Base-by-base conservation (phyloP, 1,140 invertebrate genomes). In the Drosophila truncata region DNA sequence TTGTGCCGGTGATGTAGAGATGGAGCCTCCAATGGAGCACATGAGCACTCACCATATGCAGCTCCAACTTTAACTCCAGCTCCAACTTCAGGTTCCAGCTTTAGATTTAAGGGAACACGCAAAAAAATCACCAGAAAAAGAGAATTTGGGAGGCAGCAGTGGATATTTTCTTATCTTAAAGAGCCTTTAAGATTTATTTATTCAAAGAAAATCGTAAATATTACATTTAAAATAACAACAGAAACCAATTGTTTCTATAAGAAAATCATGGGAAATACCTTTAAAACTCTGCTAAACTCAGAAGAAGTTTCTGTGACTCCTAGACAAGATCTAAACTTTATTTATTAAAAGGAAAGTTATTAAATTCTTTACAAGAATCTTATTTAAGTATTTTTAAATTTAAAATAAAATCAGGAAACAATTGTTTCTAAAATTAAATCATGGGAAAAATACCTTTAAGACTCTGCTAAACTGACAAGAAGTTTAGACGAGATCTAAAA, bases 1-100 rank as follows among this genome's bases (percentile, higher is more conserved):
- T 91, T 91, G 84, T 80, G 80, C 85, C 72, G 84, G 91, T 91
- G 90, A 91, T 91, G 90, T 91, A 90, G 90, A 85, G 82, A 84
- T 76, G 81, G 61, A 61, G 81, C 62, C 75, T 78, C 75, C 74
- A 77, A 46, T 59, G 60, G 61, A 77, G 73, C 71, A 65, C 66
- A 72, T 60, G 69, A 80, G 79, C 74, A 78, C 74, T 78, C 47
- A 77, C 74, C 55, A 47, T 47, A 64, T 75, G 75, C 80, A 84
- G 80, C 60, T 86, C 74, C 78, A 87, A 61, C 63, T 78, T 64
- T 14, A 41, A 33, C 31, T 31, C 31, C 31, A 18, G 20, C 41
- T 23, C 5, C 75, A 66, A 50, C 64, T 65, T 54, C 39, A 77
- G 37, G 20, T 35, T 59, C 59, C 62, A 61, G 27, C 25, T 41